Conservation (phyloP, 2,888 invertebrate genomes). For the Xestia xanthographa region DNA sequence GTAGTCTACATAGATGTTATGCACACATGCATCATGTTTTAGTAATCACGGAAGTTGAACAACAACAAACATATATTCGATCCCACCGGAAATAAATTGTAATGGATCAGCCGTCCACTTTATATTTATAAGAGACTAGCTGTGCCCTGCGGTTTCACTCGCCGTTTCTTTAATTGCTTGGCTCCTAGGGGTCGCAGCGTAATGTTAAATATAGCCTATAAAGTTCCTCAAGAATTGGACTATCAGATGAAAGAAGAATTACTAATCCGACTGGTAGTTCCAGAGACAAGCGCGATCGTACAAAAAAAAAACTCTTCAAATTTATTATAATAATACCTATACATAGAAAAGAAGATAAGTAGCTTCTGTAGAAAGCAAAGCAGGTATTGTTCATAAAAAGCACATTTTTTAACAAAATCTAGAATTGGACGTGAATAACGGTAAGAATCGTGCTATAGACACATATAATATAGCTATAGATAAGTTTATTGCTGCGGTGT, state of each 20-base stretch:
- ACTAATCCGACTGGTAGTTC: neutral
- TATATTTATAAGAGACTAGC: slow-evolving; percentile 28
- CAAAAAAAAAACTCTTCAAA: neutral
- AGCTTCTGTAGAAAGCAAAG: neutral
- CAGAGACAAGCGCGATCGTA: neutral
- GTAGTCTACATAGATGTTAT: slow-evolving; percentile 44
- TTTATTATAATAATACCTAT: neutral
- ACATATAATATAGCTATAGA: too few relatives aligned
- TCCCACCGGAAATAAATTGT: slow-evolving; percentile 66
- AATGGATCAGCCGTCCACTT: slow-evolving; percentile 54
- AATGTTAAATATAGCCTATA: too few relatives aligned
- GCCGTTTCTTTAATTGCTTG: neutral
- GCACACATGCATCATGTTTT: slow-evolving; percentile 56
- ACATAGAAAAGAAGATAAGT: neutral
- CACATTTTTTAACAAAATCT: slow-evolving; percentile 1
- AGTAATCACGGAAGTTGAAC: slow-evolving; percentile 69
- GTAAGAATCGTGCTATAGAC: slow-evolving; percentile 7
- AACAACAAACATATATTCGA: slow-evolving; percentile 70
- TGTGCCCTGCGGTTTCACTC: neutral
- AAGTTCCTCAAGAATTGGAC: neutral
- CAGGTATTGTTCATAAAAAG: neutral
- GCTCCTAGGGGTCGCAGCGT: neutral
- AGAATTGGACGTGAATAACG: slow-evolving; percentile 10
- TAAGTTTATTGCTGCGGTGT: slow-evolving; percentile 4
- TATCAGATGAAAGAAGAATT: neutral